Evolutionary conservation across 2,113 vertebrate genomes (phyloP), one percentile per base, ranked within the genome.

Genomic region (Fregata magnificens): DNA sequence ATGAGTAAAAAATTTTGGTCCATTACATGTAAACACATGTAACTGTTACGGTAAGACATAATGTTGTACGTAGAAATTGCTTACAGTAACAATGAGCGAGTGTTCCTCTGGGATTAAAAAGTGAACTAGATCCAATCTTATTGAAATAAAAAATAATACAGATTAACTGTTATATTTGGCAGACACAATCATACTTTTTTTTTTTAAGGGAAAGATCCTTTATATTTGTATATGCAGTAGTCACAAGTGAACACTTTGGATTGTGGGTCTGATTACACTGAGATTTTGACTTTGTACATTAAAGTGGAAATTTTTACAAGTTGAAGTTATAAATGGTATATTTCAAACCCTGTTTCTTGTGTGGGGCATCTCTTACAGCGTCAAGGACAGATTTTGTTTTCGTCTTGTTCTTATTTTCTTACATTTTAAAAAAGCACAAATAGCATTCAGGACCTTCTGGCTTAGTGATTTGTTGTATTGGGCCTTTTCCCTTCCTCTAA

Each of bases 91-190:
- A 70, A 26, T 56, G 49, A 91, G 65, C 0, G 15, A n/a, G 32
- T 91, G 49, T 89, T 94, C 62, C 78, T 56, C 29, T 69, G 65
- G 53, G 77, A 77, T 93, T 95, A 56, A 79, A 92, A 94, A 90
- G 56, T 79, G 83, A 95, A 82, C 66, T 89, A 72, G 49, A 38
- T 93, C 66, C 66, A 95, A 66, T 79, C 58, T 59, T 91, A 62
- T 1, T 90, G 62, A 80, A 87, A 77, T 89, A 89, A 95, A 95
- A 94, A 87, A 40, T 69, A 55, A 62, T 73, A 32, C 44, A 89
- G 65, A 95, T 96, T 95, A 91, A 53, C 88, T 97, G 92, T 91
- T 95, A 87, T 6, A 87, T 91, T 92, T 95, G 93, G 88, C 80
- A 92, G 63, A 29, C n/a, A 50, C 9, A 3, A 0, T 50, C 31